These are phyloP conservation scores for Cheilosia variabilis DNA, from an alignment of 2,888 invertebrate species.

Conservation along the genomic window DNA sequence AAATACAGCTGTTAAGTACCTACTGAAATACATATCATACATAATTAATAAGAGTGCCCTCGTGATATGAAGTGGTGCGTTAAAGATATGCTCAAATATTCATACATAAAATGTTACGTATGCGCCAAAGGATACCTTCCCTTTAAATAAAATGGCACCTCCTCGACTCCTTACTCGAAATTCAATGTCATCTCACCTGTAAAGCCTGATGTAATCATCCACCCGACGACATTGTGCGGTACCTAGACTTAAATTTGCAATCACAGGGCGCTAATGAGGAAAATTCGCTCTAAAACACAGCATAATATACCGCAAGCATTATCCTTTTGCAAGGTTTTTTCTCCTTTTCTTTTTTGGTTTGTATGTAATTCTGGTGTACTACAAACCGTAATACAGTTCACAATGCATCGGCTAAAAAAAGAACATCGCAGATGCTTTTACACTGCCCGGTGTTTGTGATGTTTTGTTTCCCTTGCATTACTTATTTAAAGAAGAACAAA, in stretches of 20 bases:
- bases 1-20: constrained; percentile 21
- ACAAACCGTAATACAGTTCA: constrained; percentile 44
- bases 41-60: constrained; percentile 38
- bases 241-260: constrained; percentile 43
- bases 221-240: constrained; percentile 1
- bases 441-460: constrained; percentile 27
- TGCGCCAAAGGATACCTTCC: constrained; percentile 32
- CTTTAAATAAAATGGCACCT: constrained; percentile 4
- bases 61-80: constrained; percentile 4
- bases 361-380: constrained; percentile 51
- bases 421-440: constrained; percentile 58
- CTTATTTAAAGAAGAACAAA: constrained; percentile 36
- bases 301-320: constrained; percentile 48
- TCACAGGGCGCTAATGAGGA: constrained; percentile 60
- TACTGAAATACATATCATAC: not conserved
- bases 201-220: constrained; percentile 9
- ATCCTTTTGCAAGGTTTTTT: constrained; percentile 59
- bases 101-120: constrained; percentile 46
- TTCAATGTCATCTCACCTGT: constrained; percentile 24
- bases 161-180: constrained; percentile 8
- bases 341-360: not conserved
- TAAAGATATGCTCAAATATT: not conserved
- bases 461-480: constrained; percentile 7
- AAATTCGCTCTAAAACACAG: constrained; percentile 56
- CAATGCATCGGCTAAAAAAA: constrained; percentile 60